Evolutionary conservation across 2,797 vertebrate genomes (phyloP), one percentile per base, ranked within the genome.

Genomic region (Manis crassicaudata): DNA sequence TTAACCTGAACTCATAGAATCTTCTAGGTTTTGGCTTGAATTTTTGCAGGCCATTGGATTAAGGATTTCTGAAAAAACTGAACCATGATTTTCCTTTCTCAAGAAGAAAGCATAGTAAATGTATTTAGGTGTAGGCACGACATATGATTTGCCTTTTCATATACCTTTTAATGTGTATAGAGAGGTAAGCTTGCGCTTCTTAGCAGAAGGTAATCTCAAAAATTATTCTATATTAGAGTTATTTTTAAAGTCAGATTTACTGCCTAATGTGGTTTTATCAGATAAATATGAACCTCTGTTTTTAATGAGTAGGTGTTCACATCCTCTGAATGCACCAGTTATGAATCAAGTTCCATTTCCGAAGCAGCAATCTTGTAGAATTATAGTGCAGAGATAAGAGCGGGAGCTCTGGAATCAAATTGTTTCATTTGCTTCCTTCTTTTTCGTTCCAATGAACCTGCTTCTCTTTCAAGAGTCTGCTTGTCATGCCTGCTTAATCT

Each of bases 361-460:
- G 37, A 97, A 88, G n/a, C 17, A 73, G 20, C 50, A 79, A 4
- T 95, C 88, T 96, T 73, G 62, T 54, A 52, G n/a, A 85, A 93
- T 88, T 88, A 94, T 13, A 60, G 12, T 50, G 7, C 35, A 92
- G 23, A 40, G 40, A 35, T 68, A 88, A 81, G 13, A 70, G 35
- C 1, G 9, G 62, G 80, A 62, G 20, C 43, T 92, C 50, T 63
- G 50, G 29, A 65, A n/a, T 63, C 18, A 83, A 92, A 68, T 87
- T 58, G 87, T 88, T 87, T 92, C 29, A 83, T 79, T 91, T 70
- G 7, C 40, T 77, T 27, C 12, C 25, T 88, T 84, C 21, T 96
- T 96, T 75, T 43, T 92, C 76, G 70, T 35, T 95, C 4, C 83
- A 60, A 62, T 18, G 37, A 76, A 67, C 72, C 92, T 35, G 35